A percentile compares a stretch with the other conserved stretches of the same genome.
phyloP scores from a whole-genome alignment of 2,888 invertebrate species.

The Hypercompe scribonia region DNA sequence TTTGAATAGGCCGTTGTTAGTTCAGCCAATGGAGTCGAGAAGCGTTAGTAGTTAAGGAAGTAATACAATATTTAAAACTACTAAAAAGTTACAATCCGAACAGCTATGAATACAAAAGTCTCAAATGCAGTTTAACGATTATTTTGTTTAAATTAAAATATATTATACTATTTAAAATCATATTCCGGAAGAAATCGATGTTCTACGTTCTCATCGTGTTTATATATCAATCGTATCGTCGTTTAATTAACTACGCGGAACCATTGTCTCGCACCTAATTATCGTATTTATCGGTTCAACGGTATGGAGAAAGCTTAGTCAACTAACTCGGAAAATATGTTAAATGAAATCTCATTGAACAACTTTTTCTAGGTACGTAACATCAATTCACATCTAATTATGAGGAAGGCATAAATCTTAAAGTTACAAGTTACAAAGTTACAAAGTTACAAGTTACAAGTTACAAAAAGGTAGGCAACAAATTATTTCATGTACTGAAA shows the following conservation, averaged over 20 bases:
- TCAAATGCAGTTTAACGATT: no score
- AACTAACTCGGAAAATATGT: constrained; percentile 56
- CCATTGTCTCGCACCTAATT: constrained; percentile 67
- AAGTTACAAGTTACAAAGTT: no score
- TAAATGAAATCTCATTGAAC: constrained; percentile 42
- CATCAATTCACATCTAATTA: not conserved
- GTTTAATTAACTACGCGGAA: constrained; percentile 62
- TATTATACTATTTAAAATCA: constrained; percentile 19
- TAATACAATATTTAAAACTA: not conserved
- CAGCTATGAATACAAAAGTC: no score
- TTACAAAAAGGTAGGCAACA: not conserved
- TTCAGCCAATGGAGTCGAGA: constrained; percentile 20
- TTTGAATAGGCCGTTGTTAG: constrained; percentile 24
- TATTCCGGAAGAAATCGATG: constrained; percentile 18
- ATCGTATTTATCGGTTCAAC: constrained; percentile 58
- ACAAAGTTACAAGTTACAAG: no score
- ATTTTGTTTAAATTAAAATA: not conserved
- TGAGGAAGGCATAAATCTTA: not conserved
- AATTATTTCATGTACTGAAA: not conserved
- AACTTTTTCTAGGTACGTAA: not conserved
- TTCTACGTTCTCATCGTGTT: constrained; percentile 16
- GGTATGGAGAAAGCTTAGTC: constrained; percentile 62
- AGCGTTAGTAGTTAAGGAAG: constrained; percentile 24
- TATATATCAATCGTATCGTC: constrained; percentile 38
- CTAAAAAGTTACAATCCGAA: no score